Conservation (phyloP, 2,888 invertebrate genomes). For the Zygothrica quintamaculata region DNA sequence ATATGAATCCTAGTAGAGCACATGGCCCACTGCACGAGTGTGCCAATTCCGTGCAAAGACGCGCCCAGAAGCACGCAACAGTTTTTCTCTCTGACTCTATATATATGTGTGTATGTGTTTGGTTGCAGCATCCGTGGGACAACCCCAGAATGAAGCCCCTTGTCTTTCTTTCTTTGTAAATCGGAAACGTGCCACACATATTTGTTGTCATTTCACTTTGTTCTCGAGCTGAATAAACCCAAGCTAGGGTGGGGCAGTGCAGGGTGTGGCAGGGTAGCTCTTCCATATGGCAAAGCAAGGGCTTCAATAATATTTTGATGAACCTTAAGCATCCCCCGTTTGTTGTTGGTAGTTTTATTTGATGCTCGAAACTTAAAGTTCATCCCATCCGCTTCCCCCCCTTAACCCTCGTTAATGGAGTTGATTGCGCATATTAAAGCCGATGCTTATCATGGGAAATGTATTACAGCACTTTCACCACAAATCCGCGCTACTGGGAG, state of each 20-base stretch:
- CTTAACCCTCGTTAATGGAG: too few relatives aligned
- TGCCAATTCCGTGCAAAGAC: slow-evolving; percentile 58
- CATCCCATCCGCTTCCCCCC: slow-evolving; percentile 24
- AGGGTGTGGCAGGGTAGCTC: slow-evolving; percentile 47
- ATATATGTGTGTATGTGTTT: neutral
- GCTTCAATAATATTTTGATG: slow-evolving; percentile 38
- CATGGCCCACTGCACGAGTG: slow-evolving; percentile 74
- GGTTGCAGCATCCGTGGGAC: slow-evolving; percentile 51
- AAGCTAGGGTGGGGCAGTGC: too few relatives aligned
- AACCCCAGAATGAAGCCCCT: slow-evolving; percentile 11
- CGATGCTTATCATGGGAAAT: slow-evolving; percentile 34
- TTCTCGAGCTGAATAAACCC: slow-evolving; percentile 72
- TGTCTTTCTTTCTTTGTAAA: slow-evolving; percentile 1
- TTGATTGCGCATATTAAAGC: slow-evolving; percentile 54
- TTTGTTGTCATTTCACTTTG: slow-evolving; percentile 39
- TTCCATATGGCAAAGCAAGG: slow-evolving; percentile 19
- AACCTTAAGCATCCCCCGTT: slow-evolving; percentile 35
- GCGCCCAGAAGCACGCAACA: slow-evolving; percentile 75
- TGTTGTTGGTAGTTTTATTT: too few relatives aligned
- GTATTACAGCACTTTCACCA: slow-evolving; percentile 68
- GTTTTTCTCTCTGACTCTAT: slow-evolving; percentile 49
- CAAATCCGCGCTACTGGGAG: slow-evolving; percentile 23
- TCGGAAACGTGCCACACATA: slow-evolving; percentile 54
- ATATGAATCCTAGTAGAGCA: too few relatives aligned
- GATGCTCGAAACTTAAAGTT: slow-evolving; percentile 33